These are phyloP conservation scores for Andrena chrysosceles DNA, from an alignment of 2,888 invertebrate species.

Conservation along the genomic window DNA sequence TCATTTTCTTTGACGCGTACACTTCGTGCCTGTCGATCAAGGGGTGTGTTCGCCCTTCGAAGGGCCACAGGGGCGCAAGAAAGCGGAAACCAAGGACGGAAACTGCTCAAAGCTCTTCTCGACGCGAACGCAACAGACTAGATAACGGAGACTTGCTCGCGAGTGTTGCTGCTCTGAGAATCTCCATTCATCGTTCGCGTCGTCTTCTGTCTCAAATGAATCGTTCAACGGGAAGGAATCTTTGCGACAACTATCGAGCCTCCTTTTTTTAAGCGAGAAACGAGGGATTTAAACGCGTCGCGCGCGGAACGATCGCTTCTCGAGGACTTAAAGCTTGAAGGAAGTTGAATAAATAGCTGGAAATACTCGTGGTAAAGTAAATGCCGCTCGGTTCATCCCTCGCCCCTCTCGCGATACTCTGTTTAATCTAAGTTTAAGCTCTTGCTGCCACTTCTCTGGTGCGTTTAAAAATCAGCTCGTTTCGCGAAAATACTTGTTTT, in stretches of 20 bases:
- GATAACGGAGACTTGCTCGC: slow-evolving; percentile 14
- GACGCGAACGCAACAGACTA: slow-evolving; percentile 41
- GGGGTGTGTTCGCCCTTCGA: not conserved
- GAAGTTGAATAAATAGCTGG: slow-evolving; percentile 42
- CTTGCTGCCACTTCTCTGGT: slow-evolving; percentile 17
- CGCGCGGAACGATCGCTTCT: not conserved
- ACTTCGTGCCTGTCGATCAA: not conserved
- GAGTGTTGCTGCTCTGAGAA: not conserved
- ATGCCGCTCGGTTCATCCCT: slow-evolving; percentile 33
- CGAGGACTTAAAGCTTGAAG: not conserved
- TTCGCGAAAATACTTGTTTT: slow-evolving; percentile 28
- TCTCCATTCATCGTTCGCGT: slow-evolving; percentile 14
- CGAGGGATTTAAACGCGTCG: not conserved
- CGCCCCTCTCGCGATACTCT: not conserved
- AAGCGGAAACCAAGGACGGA: slow-evolving; percentile 48
- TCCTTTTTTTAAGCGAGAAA: not conserved
- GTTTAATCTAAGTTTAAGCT: slow-evolving; percentile 33
- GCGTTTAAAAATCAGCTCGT: slow-evolving; percentile 2
- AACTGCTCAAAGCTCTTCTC: slow-evolving; percentile 14
- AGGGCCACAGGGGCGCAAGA: not conserved
- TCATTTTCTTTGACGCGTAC: not conserved
- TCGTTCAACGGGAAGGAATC: not conserved
- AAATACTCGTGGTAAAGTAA: slow-evolving; percentile 54
- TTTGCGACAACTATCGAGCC: not conserved
- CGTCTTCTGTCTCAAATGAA: not conserved